phyloP scores from a whole-genome alignment of 2,113 vertebrate genomes.

The Genyomyrus donnyi region DNA sequence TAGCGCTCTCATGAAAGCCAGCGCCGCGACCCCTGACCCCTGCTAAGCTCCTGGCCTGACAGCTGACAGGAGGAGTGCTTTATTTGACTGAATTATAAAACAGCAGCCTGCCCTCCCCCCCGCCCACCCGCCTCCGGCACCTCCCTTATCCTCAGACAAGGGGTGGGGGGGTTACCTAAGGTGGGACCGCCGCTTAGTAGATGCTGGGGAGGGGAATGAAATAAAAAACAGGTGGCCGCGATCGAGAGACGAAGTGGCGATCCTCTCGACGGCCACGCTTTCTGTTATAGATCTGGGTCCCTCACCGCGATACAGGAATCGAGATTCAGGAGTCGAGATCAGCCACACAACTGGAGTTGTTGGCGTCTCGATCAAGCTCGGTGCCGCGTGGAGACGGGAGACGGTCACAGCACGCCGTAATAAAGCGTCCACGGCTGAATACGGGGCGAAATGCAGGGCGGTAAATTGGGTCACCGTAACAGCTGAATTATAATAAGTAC shows the following conservation, averaged over 20 bases:
- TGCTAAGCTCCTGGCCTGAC: slow-evolving; percentile 77
- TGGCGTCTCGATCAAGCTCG: not conserved
- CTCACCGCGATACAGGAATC: not conserved
- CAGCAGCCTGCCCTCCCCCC: not conserved
- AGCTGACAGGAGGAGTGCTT: slow-evolving; percentile 79
- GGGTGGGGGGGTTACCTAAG: not conserved
- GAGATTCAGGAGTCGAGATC: not conserved
- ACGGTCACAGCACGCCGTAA: not conserved
- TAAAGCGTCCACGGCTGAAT: not conserved
- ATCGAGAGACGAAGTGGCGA: not conserved
- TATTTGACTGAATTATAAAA: slow-evolving; percentile 80
- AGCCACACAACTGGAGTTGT: not conserved
- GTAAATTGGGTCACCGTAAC: not conserved
- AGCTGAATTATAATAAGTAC: not conserved
- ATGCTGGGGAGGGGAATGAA: not conserved
- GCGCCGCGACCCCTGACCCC: slow-evolving; percentile 82
- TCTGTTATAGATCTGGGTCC: not conserved
- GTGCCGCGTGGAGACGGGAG: not conserved
- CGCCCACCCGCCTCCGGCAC: not conserved
- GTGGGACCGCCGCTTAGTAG: not conserved
- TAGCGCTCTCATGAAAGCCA: slow-evolving; percentile 79
- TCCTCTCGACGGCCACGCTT: not conserved
- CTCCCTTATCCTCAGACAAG: slow-evolving; percentile 1
- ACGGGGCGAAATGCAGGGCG: not conserved
- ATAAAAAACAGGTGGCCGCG: slow-evolving; percentile 1